These are phyloP conservation scores for Microplitis demolitor DNA, from an alignment of 1,140 invertebrate species.

Conservation along the genomic window DNA sequence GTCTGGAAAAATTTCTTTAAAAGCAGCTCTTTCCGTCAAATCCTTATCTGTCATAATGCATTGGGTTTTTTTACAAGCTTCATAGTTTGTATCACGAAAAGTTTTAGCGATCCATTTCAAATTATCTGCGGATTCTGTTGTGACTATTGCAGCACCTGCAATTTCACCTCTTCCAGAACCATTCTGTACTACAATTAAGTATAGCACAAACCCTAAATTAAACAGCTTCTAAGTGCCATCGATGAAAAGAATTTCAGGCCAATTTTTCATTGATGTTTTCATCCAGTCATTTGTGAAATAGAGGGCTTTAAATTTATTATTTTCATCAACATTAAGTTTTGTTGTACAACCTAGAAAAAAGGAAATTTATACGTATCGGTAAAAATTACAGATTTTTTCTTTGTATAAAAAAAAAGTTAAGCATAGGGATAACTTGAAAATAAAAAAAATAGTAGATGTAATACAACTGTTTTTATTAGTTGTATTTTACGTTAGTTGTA, in stretches of 20 bases:
- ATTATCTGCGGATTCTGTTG: neutral
- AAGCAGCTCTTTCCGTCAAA: slow-evolving; percentile 11
- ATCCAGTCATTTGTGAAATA: neutral
- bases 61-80: neutral
- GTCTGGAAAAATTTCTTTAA: slow-evolving; percentile 4
- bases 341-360: too few species aligned
- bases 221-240: neutral
- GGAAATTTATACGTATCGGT: too few species aligned
- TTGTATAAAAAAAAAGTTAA: too few species aligned
- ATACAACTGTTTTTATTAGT: too few species aligned
- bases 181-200: neutral
- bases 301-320: neutral
- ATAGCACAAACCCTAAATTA: neutral
- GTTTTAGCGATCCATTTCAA: slow-evolving; percentile 6
- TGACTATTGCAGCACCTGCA: neutral
- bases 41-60: slow-evolving; percentile 12
- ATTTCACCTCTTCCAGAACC: neutral
- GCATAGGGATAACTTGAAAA: too few species aligned
- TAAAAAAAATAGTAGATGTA: too few species aligned
- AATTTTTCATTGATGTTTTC: neutral
- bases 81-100: neutral
- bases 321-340: too few species aligned
- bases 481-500: too few species aligned
- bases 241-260: slow-evolving; percentile 2
- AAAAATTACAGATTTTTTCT: too few species aligned